These are phyloP conservation scores for Patagioenas fasciata DNA, from an alignment of 2,113 vertebrate genomes.

Conservation along the genomic window DNA sequence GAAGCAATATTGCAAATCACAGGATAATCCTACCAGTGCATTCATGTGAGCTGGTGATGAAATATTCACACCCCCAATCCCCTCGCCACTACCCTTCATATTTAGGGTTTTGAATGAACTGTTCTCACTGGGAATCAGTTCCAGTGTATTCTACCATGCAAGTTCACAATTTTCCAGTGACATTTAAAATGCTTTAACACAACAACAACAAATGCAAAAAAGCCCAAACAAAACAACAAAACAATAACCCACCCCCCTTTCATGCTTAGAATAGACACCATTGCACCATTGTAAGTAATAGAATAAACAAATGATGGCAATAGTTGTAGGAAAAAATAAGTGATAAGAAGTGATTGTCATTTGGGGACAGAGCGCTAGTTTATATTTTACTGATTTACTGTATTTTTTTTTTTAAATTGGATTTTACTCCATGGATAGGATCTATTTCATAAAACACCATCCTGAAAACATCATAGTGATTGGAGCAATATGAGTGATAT, in stretches of 20 bases:
- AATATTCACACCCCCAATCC: neutral
- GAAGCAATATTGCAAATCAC: neutral
- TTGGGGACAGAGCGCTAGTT: neutral
- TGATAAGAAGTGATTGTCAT: neutral
- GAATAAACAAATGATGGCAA: neutral
- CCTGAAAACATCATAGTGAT: neutral
- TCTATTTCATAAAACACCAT: neutral
- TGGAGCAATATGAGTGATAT: neutral
- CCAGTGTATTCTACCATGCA: neutral
- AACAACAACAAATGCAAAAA: neutral
- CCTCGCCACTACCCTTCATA: neutral
- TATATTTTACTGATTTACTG: neutral
- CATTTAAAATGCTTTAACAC: neutral
- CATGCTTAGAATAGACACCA: neutral
- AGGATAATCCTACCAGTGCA: neutral
- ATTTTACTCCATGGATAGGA: neutral
- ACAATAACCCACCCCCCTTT: too few species aligned
- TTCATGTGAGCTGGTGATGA: neutral
- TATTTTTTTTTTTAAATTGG: neutral
- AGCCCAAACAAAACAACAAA: too few species aligned
- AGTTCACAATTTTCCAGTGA: neutral
- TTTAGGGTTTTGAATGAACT: neutral
- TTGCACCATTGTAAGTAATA: neutral
- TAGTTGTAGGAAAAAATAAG: neutral
- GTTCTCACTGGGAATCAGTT: neutral